Percentiles rank a stretch among this genome's conserved stretches.
Conservation (phyloP, 1,140 invertebrate genomes). For the Venustaconcha ellipsiformis region DNA sequence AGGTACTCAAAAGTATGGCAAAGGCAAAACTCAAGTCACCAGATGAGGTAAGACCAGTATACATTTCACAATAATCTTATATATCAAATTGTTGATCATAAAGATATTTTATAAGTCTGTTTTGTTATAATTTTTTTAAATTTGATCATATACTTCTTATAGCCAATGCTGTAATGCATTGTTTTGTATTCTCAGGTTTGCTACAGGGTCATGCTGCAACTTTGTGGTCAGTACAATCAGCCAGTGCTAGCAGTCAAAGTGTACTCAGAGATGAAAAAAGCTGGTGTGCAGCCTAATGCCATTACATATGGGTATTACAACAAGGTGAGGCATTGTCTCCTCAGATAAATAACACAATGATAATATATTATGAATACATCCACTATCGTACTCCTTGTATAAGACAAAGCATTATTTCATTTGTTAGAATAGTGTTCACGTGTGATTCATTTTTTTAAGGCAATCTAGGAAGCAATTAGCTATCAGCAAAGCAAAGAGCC, state of each 20-base stretch:
- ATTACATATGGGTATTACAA: slow-evolving; percentile 95
- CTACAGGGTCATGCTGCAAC: slow-evolving; percentile 98
- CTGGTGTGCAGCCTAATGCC: slow-evolving; percentile 94
- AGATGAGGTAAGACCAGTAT: slow-evolving; percentile 81
- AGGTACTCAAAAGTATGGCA: slow-evolving; percentile 87
- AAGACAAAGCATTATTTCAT: no score
- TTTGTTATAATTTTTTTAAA: slow-evolving; percentile 17
- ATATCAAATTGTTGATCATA: no score
- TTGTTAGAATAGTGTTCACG: no score
- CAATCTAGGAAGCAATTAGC: no score
- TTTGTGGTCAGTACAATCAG: slow-evolving; percentile 94
- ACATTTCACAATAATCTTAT: no score
- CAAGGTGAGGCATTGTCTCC: slow-evolving; percentile 57
- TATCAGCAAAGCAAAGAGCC: no score
- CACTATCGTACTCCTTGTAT: no score
- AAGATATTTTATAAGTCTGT: not conserved
- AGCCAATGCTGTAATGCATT: not conserved
- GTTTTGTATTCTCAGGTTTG: slow-evolving; percentile 80
- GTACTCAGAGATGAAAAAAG: slow-evolving; percentile 94
- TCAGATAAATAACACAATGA: no score
- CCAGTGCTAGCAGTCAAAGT: slow-evolving; percentile 96
- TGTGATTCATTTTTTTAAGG: no score
- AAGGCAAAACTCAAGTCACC: slow-evolving; percentile 82
- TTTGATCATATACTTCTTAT: not conserved
- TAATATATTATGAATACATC: no score